These are phyloP conservation scores for Ophion obscuratus DNA, from an alignment of 2,888 invertebrate genomes.

Conservation along the genomic window DNA sequence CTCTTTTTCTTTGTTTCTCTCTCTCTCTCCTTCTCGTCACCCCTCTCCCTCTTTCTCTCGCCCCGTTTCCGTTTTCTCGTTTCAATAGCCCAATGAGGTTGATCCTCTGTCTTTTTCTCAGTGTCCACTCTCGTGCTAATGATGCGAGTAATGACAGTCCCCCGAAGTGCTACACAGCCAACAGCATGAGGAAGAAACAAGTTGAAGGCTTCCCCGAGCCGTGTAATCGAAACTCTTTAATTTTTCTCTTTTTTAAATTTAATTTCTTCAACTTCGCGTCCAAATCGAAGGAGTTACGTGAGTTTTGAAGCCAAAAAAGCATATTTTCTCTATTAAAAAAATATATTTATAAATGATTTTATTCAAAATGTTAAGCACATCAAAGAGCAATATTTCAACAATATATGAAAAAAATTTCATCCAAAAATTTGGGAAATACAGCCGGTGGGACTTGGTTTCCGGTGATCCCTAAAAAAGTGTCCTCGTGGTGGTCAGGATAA, in stretches of 20 bases:
- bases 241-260: neutral
- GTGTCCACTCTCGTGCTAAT: conserved; percentile 66
- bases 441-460: too few species aligned
- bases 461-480: too few species aligned
- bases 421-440: too few species aligned
- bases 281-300: neutral
- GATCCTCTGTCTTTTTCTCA: conserved; percentile 17
- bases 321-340: too few species aligned
- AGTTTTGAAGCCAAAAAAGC: too few species aligned
- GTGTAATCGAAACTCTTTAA: conserved; percentile 31
- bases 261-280: neutral
- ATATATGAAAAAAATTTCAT: too few species aligned
- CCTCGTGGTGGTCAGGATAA: too few species aligned
- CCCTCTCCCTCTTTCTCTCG: neutral
- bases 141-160: conserved; percentile 66
- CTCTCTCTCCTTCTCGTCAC: conserved; percentile 6
- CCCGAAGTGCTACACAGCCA: conserved; percentile 31
- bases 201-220: conserved; percentile 36
- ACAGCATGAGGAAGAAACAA: conserved; percentile 28
- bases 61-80: conserved; percentile 17
- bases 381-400: too few species aligned
- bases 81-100: conserved; percentile 57
- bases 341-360: too few species aligned
- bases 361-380: too few species aligned
- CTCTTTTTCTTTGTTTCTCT: neutral